These are phyloP conservation scores for Scolopax rusticola DNA, from an alignment of 2,797 vertebrate genomes.

Conservation along the genomic window DNA sequence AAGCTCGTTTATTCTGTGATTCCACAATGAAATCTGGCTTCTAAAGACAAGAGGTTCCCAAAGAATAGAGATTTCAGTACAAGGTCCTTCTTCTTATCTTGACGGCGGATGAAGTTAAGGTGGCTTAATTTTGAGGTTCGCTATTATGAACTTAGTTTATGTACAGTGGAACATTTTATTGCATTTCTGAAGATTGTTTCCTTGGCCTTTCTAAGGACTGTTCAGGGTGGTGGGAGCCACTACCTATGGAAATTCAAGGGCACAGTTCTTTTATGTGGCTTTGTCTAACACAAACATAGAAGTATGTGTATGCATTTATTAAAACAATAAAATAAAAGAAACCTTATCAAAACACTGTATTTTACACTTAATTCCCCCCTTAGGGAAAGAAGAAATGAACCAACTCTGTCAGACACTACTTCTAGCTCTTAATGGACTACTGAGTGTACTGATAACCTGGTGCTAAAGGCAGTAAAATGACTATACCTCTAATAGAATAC, in stretches of 20 bases:
- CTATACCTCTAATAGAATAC: neutral
- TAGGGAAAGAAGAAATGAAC: neutral
- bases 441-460: neutral
- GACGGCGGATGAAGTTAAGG: neutral
- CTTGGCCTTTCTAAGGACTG: neutral
- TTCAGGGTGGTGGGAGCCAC: neutral
- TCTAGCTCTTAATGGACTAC: neutral
- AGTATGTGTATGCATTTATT: neutral
- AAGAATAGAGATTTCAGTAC: neutral
- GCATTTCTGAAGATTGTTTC: neutral
- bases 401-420: neutral
- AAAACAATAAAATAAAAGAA: neutral
- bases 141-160: neutral
- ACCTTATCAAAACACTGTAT: neutral
- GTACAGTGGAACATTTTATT: neutral
- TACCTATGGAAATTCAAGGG: neutral
- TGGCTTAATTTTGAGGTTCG: neutral
- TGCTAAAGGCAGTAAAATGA: neutral
- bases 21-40: neutral
- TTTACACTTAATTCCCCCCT: neutral
- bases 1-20: neutral
- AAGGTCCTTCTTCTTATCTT: neutral
- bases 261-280: neutral
- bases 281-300: neutral
- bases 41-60: neutral